Evolutionary conservation across 2,113 vertebrate genomes (phyloP).

Genomic region (Notiomystis cincta): DNA sequence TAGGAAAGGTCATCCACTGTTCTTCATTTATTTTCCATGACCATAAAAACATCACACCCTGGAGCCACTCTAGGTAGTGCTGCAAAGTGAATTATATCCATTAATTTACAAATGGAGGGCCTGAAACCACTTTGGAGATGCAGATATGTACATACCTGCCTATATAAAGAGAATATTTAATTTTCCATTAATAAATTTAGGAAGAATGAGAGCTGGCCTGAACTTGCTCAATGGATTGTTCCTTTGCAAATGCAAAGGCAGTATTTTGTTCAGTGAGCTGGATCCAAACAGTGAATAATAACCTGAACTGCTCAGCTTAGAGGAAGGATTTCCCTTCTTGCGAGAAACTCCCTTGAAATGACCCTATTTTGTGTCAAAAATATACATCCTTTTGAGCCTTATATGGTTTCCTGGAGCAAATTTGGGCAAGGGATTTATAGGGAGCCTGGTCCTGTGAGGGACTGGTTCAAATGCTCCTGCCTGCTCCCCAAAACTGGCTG

Average conservation of each 20-base stretch:
- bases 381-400: neutral
- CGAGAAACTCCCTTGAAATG: neutral
- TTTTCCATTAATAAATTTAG: neutral
- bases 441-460: neutral
- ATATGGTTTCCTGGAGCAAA: neutral
- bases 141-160: neutral
- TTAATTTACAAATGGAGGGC: neutral
- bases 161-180: neutral
- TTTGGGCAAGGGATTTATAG: neutral
- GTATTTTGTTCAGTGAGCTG: neutral
- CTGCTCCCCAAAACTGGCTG: neutral
- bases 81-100: rapidly evolving
- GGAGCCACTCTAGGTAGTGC: neutral
- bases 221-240: neutral
- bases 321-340: neutral
- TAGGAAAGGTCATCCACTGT: neutral
- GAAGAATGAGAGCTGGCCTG: neutral
- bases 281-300: neutral
- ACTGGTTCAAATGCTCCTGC: rapidly evolving
- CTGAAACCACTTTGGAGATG: neutral
- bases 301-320: neutral
- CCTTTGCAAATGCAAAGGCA: neutral
- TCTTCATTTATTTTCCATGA: neutral
- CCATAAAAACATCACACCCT: neutral
- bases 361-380: neutral